Evolutionary conservation across 2,888 invertebrate genomes (phyloP).

Genomic region (Drosophila mulleri): DNA sequence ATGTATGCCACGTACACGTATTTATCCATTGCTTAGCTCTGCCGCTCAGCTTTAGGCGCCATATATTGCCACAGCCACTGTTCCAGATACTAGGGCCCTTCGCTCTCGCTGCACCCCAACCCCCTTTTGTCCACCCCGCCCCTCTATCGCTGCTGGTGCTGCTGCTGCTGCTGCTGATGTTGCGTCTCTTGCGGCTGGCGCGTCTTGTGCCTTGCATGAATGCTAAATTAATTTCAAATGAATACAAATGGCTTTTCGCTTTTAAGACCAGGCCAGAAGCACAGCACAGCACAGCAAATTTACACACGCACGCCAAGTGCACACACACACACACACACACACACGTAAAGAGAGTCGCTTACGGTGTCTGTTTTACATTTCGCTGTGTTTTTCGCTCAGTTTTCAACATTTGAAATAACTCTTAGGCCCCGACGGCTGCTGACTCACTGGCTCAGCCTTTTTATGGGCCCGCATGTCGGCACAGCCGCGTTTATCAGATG

Average conservation of each 20-base stretch:
- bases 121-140: background rate
- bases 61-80: slow-evolving; percentile 61
- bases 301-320: slow-evolving; percentile 25
- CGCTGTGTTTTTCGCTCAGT: slow-evolving; percentile 58
- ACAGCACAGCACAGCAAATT: slow-evolving; percentile 43
- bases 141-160: slow-evolving; percentile 23
- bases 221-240: slow-evolving; percentile 81
- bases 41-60: slow-evolving; percentile 58
- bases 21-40: slow-evolving; percentile 80
- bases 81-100: slow-evolving; percentile 13
- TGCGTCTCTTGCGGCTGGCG: slow-evolving; percentile 58
- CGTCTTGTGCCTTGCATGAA: slow-evolving; percentile 73
- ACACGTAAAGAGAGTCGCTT: slow-evolving; percentile 32
- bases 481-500: slow-evolving; percentile 75
- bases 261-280: slow-evolving; percentile 68
- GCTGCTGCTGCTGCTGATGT: slow-evolving; percentile 49
- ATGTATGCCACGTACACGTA: slow-evolving; percentile 81
- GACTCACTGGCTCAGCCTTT: slow-evolving; percentile 62
- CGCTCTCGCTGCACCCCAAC: background rate
- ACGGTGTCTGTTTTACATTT: slow-evolving; percentile 74
- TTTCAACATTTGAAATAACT: slow-evolving; percentile 72
- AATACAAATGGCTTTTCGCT: slow-evolving; percentile 81
- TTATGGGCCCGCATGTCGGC: slow-evolving; percentile 57
- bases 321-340: slow-evolving; percentile 10
- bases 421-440: slow-evolving; percentile 58